Evolutionary conservation across 2,888 invertebrate species (phyloP).

Genomic region (Drosophila robusta): DNA sequence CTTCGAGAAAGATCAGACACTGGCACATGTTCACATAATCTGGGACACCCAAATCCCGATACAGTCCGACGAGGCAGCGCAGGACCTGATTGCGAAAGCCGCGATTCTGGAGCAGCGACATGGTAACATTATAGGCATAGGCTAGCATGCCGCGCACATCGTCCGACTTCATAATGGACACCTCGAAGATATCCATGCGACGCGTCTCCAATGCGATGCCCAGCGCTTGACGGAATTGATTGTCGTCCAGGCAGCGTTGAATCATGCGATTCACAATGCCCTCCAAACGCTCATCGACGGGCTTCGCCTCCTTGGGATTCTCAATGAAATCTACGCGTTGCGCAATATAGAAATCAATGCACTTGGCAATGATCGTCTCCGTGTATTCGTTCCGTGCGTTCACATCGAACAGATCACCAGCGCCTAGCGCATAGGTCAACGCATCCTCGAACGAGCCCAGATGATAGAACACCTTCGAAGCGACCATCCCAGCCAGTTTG

Average conservation of each 20-base stretch:
- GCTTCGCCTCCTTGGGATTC: constrained; percentile 88
- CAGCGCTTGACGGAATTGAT: constrained; percentile 97
- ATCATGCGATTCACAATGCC: constrained; percentile 99
- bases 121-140: constrained; percentile 98
- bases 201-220: constrained; percentile 98
- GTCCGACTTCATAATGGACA: constrained; percentile 95
- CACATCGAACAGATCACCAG: constrained; percentile 97
- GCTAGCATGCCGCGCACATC: constrained; percentile 95
- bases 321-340: constrained; percentile 91
- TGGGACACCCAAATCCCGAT: constrained; percentile 94
- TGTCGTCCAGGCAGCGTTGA: constrained; percentile 96
- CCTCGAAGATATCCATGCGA: constrained; percentile 98
- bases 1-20: constrained; percentile 98
- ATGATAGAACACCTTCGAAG: constrained; percentile 99
- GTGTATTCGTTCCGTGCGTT: constrained; percentile 97
- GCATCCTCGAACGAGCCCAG: constrained; percentile 98
- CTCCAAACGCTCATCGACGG: constrained; percentile 93
- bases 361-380: constrained; percentile 98
- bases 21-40: constrained; percentile 99
- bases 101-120: constrained; percentile 97
- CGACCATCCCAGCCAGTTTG: constrained; percentile 97
- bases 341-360: constrained; percentile 98
- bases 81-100: constrained; percentile 96
- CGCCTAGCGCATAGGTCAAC: constrained; percentile 97
- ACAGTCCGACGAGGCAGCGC: constrained; percentile 94